These are phyloP conservation scores for Hydropsyche betteni DNA, from an alignment of 2,888 invertebrate genomes.

Conservation along the genomic window DNA sequence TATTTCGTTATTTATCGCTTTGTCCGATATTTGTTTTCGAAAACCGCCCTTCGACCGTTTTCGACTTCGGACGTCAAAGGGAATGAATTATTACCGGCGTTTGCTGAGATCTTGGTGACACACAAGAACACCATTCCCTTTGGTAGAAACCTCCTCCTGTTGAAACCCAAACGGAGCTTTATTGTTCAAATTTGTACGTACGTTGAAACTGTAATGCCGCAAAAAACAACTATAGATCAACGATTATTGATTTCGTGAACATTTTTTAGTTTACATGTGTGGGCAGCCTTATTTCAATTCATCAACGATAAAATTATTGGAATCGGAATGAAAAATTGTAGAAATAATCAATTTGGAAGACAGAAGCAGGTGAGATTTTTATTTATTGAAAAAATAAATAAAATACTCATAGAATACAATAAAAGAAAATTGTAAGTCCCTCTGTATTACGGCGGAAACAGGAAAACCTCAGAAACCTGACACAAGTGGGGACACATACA, in stretches of 20 bases:
- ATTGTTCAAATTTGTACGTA: constrained; percentile 26
- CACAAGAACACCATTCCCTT: neutral
- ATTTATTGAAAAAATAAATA: no score
- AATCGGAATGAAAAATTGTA: neutral
- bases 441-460: no score
- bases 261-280: neutral
- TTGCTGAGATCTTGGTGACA: constrained; percentile 29
- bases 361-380: no score
- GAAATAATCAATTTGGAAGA: no score
- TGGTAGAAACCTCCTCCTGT: no score
- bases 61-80: constrained; percentile 38
- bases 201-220: neutral
- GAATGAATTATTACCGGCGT: constrained; percentile 34
- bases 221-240: neutral
- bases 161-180: neutral
- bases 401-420: no score
- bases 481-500: no score
- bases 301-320: neutral
- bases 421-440: no score
- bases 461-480: no score
- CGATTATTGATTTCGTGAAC: neutral
- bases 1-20: constrained; percentile 26
- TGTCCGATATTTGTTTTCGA: constrained; percentile 34
- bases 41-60: constrained; percentile 17
- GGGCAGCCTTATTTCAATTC: neutral